These are phyloP conservation scores for Cyclina sinensis DNA, from an alignment of 1,140 invertebrate species.

Conservation along the genomic window DNA sequence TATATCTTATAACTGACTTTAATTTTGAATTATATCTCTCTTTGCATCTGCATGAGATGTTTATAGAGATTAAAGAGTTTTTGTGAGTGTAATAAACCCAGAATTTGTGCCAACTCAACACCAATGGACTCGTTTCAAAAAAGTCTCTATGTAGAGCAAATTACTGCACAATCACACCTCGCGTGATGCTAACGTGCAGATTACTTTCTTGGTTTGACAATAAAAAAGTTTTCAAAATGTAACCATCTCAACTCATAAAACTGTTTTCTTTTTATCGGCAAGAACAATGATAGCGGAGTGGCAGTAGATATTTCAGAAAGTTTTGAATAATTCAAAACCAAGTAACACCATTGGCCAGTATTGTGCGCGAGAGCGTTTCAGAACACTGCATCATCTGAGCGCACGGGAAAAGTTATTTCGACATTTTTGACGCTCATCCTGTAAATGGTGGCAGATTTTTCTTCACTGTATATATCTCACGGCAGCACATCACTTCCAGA, in stretches of 20 bases:
- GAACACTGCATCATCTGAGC: background rate
- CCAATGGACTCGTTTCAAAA: background rate
- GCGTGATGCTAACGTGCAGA: background rate
- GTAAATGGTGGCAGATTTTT: constrained; percentile 49
- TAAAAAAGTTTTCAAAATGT: constrained; percentile 23
- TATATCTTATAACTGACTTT: no score
- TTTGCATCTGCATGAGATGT: no score
- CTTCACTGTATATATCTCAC: constrained; percentile 19
- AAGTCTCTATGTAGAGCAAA: background rate
- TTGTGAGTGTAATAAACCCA: background rate
- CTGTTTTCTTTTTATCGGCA: constrained; percentile 22
- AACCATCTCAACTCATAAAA: constrained; percentile 24
- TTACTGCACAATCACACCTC: background rate
- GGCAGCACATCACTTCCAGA: constrained; percentile 37
- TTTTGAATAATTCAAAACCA: constrained; percentile 55
- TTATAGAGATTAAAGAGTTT: no score
- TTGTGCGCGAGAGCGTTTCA: constrained; percentile 10
- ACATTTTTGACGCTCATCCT: constrained; percentile 15
- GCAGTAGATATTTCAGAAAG: constrained; percentile 46
- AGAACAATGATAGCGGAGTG: background rate
- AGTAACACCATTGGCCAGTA: constrained; percentile 25
- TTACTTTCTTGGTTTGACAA: background rate
- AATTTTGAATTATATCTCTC: no score
- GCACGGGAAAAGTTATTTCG: constrained; percentile 19
- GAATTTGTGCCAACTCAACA: background rate